Base-by-base conservation (phyloP, 1,140 invertebrate genomes). In the Vollenhovia emeryi region DNA sequence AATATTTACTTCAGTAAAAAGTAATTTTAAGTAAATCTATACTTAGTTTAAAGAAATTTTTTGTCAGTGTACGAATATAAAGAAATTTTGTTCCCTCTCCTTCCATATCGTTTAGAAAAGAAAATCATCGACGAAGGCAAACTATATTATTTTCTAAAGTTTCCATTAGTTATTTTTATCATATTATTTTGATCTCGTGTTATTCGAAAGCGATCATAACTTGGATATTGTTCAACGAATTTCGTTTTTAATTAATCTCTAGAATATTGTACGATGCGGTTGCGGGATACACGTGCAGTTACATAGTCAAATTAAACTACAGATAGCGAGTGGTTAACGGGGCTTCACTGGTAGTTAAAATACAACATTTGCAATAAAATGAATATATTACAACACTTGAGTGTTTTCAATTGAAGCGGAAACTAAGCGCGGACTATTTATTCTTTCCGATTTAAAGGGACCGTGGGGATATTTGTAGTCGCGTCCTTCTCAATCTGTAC, bases 181-280 rank as follows among this genome's bases (percentile, higher is more conserved):
- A n/a, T n/a, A n/a, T n/a, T n/a, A n/a, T n/a, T n/a, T n/a, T n/a
- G n/a, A n/a, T n/a, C n/a, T n/a, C n/a, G 13, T 13, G 0, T 30
- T 3, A 3, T 6, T 24, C 2, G 0, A 43, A 27, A 66, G 40
- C n/a, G n/a, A 24, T 43, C 45, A 8, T 24, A 66, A 24, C 36
- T 66, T 66, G 6, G 7, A 66, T 40, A 64, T 66, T 66, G 30
- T 62, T 36, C 4, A 24, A 43, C 13, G 13, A 66, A 43, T 66
- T 66, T 66, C 62, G 62, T 43, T 66, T 66, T 66, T 66, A 66
- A 66, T 43, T 45, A 66, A 43, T 45, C 21, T 43, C 1, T 36
- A 27, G n/a, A 45, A 66, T 45, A 45, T 66, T 27, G 62, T 66
- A 45, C 36, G 36, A 45, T 66, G 62, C 21, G 62, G 36, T 66